These are phyloP conservation scores for Magallana gigas DNA, from an alignment of 1,140 invertebrate genomes.

Conservation along the genomic window DNA sequence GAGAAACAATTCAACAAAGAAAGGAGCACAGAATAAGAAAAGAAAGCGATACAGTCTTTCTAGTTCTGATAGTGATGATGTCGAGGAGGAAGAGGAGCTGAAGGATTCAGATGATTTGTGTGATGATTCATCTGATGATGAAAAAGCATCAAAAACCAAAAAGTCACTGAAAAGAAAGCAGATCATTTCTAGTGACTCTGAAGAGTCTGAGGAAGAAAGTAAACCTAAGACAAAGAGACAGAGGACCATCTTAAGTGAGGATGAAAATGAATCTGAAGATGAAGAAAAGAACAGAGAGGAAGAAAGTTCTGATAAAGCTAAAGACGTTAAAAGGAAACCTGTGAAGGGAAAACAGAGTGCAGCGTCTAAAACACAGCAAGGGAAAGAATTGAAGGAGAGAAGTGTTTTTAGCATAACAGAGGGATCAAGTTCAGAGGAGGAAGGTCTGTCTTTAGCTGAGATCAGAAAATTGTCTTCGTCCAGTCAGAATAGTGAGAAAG, in stretches of 20 bases:
- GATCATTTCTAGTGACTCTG: conserved; percentile 11
- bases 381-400: background rate
- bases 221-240: background rate
- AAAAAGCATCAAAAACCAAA: background rate
- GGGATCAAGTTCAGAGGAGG: background rate
- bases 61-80: conserved; percentile 3
- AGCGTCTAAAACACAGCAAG: background rate
- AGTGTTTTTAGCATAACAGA: background rate
- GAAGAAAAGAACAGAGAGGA: background rate
- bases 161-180: background rate
- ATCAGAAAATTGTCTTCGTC: background rate
- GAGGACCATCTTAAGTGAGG: background rate
- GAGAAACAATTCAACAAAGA: background rate
- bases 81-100: background rate
- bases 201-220: background rate
- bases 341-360: background rate
- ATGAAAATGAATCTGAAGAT: background rate
- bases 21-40: background rate
- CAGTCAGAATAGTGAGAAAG: background rate
- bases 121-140: background rate
- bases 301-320: background rate
- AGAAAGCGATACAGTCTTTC: background rate
- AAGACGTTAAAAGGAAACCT: background rate
- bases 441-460: conserved; percentile 1
- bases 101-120: background rate